These are phyloP conservation scores for Odontothrips loti DNA, from an alignment of 2,888 invertebrate genomes.

Conservation along the genomic window DNA sequence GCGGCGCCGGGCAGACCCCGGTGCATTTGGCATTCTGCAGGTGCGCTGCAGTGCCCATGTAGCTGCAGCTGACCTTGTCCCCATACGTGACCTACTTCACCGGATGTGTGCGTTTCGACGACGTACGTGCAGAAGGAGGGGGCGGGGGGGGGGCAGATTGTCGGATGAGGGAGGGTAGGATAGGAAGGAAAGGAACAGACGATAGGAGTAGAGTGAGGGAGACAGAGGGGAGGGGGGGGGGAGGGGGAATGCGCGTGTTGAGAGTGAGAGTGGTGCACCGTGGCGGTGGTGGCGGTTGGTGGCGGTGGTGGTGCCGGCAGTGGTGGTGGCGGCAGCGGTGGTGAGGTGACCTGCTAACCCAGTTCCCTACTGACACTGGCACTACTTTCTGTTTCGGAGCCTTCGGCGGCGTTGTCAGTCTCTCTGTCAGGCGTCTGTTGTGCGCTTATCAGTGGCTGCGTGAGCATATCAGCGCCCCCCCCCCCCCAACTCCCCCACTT, in stretches of 20 bases:
- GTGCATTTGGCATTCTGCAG: conserved; percentile 6
- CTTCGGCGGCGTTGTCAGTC: conserved; percentile 1
- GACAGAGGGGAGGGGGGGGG: conserved; percentile 27
- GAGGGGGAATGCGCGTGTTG: conserved; percentile 14
- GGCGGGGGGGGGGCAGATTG: neutral
- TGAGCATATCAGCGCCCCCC: neutral
- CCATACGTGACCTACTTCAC: conserved; percentile 18
- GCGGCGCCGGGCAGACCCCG: neutral
- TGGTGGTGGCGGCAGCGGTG: too few relatives aligned
- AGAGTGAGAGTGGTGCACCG: conserved; percentile 20
- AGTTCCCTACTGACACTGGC: conserved; percentile 58
- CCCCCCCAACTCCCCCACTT: too few relatives aligned
- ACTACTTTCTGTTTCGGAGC: conserved; percentile 43
- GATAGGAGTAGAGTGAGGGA: neutral
- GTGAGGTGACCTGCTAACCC: conserved; percentile 61
- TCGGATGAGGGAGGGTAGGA: neutral
- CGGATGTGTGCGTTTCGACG: neutral
- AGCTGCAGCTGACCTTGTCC: conserved; percentile 12
- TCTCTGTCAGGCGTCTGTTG: neutral
- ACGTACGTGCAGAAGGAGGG: neutral
- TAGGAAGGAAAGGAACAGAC: neutral
- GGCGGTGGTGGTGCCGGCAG: too few relatives aligned
- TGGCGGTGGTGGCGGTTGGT: too few relatives aligned
- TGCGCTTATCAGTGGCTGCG: neutral
- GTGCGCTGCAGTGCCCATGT: neutral